Evolutionary conservation across 1,140 invertebrate species (phyloP).

Genomic region (Drosophila nikananu): DNA sequence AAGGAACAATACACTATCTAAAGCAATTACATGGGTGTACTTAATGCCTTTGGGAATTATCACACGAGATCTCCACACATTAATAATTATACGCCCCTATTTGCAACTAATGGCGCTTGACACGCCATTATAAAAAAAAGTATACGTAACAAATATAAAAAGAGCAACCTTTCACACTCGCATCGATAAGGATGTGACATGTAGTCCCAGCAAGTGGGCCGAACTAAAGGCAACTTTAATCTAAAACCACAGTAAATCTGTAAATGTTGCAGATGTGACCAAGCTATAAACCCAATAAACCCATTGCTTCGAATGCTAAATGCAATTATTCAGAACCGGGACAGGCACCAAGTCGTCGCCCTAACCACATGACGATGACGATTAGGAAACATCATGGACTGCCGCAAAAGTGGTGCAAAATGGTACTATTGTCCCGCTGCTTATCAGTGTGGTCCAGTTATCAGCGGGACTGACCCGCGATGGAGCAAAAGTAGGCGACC

Average conservation of each 20-base stretch:
- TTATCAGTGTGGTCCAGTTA: conserved; percentile 45
- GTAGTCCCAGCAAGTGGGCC: background rate
- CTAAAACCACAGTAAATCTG: background rate
- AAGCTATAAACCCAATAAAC: conserved; percentile 2
- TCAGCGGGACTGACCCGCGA: conserved; percentile 27
- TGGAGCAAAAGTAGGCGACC: conserved; percentile 23
- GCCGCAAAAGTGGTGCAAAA: conserved; percentile 22
- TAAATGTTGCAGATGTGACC: background rate
- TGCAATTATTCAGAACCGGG: conserved; percentile 12
- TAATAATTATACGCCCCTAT: conserved; percentile 35
- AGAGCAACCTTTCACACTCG: conserved; percentile 4
- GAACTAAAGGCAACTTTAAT: background rate
- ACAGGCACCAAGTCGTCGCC: conserved; percentile 21
- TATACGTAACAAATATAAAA: background rate
- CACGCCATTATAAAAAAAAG: conserved; percentile 17
- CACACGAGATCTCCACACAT: conserved; percentile 20
- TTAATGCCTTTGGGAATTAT: background rate
- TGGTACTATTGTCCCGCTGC: conserved; percentile 5
- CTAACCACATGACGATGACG: conserved; percentile 23
- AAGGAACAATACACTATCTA: background rate
- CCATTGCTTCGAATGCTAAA: background rate
- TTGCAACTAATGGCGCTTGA: conserved; percentile 27
- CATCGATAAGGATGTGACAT: conserved; percentile 5
- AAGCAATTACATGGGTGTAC: background rate
- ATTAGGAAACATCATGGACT: conserved; percentile 37